A percentile compares a stretch with the other conserved stretches of the same genome.
These are phyloP conservation scores for Wiebesia pumilae DNA, from an alignment of 1,140 invertebrate genomes.

Conservation along the genomic window DNA sequence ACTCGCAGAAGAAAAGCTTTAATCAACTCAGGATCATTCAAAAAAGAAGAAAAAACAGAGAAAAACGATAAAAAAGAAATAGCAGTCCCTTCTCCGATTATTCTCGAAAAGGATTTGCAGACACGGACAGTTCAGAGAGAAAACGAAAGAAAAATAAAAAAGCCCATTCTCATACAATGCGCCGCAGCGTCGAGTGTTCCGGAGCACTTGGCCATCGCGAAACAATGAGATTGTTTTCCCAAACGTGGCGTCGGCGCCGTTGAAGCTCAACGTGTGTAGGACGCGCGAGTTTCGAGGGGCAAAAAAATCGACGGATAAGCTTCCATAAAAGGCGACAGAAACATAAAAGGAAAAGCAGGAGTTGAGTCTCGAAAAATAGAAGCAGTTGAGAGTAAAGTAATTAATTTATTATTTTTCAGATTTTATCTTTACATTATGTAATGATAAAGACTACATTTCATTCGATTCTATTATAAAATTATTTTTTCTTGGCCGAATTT, in stretches of 20 bases:
- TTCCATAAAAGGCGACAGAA: neutral
- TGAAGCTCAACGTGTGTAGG: neutral
- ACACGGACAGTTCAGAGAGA: conserved; percentile 56
- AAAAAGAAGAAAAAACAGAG: conserved; percentile 48
- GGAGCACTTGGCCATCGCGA: conserved; percentile 42
- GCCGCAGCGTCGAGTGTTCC: conserved; percentile 30
- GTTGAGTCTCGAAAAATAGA: neutral
- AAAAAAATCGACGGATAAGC: conserved; percentile 20
- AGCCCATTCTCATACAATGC: conserved; percentile 61
- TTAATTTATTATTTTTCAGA: neutral
- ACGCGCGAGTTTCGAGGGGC: neutral
- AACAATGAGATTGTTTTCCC: conserved; percentile 53
- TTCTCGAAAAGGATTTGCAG: conserved; percentile 34
- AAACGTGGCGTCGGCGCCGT: conserved; percentile 13
- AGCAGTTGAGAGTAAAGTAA: neutral
- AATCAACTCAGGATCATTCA: conserved; percentile 32
- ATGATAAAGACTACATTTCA: neutral
- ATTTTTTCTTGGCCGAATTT: too few species aligned
- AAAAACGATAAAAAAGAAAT: conserved; percentile 54
- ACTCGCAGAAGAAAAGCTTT: conserved; percentile 57
- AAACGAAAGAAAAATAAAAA: conserved; percentile 48
- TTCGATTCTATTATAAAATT: neutral
- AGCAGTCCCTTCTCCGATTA: conserved; percentile 32
- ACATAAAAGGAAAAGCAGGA: neutral
- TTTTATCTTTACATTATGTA: neutral